phyloP scores from a whole-genome alignment of 2,113 vertebrate species.

The Oreochromis aureus region DNA sequence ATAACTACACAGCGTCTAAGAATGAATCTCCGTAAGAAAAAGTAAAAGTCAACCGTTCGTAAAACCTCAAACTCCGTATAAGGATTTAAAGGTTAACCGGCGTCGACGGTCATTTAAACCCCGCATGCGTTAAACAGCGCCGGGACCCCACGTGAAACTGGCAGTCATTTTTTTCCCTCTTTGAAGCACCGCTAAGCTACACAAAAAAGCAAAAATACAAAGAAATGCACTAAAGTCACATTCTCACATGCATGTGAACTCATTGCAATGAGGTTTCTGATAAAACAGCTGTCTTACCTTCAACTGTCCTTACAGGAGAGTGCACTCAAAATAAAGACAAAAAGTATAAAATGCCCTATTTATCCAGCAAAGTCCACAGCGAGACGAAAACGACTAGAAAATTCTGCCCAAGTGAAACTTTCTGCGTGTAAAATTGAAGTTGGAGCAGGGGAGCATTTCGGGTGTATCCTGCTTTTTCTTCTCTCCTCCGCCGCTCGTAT shows the following conservation, averaged over 20 bases:
- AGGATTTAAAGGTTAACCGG: background rate
- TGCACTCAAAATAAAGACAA: background rate
- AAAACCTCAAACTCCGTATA: background rate
- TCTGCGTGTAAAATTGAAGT: constrained; percentile 7
- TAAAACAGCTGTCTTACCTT: constrained; percentile 6
- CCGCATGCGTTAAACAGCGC: background rate
- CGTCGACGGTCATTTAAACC: constrained; percentile 33
- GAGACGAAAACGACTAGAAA: rapidly evolving
- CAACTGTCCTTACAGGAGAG: background rate
- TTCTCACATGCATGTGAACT: background rate
- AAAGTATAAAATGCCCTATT: background rate
- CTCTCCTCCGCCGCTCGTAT: background rate
- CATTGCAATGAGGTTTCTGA: background rate
- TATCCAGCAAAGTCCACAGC: constrained; percentile 11
- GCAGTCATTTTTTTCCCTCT: rapidly evolving
- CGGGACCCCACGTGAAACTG: constrained; percentile 22
- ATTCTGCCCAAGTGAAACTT: background rate
- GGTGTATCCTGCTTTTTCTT: background rate
- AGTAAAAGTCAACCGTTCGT: background rate
- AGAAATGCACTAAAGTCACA: rapidly evolving
- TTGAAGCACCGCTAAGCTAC: background rate
- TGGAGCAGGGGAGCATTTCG: constrained; percentile 17
- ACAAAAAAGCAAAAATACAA: background rate
- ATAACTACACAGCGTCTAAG: background rate
- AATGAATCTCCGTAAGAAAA: background rate